Evolutionary conservation across 2,888 invertebrate species (phyloP).

Genomic region (Eupithecia tripunctaria): DNA sequence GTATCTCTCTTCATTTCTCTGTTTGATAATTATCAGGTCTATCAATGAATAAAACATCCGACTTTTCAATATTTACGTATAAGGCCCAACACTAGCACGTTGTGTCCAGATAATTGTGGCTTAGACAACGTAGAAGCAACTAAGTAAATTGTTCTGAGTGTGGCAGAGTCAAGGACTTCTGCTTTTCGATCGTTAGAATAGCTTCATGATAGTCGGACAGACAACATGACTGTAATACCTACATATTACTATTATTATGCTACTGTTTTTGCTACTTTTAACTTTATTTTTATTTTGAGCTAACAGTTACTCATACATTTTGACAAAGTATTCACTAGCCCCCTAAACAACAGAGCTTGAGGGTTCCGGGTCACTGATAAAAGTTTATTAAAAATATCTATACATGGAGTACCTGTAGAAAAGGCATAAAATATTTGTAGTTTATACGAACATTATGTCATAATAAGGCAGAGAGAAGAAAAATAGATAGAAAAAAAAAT

Average conservation of each 20-base stretch:
- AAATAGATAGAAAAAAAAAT: not conserved
- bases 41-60: not conserved
- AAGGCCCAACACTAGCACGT: conserved; percentile 56
- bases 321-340: not conserved
- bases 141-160: conserved; percentile 30
- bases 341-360: not conserved
- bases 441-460: not conserved
- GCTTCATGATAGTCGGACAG: conserved; percentile 34
- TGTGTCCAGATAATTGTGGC: conserved; percentile 79
- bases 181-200: conserved; percentile 50
- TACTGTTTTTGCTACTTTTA: not conserved
- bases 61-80: not conserved
- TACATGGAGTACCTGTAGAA: not conserved
- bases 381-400: not conserved
- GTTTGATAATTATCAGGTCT: not conserved
- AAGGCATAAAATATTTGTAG: not conserved
- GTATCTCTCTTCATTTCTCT: not conserved
- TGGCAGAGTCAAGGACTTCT: conserved; percentile 78
- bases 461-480: not conserved
- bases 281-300: not conserved
- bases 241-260: not conserved
- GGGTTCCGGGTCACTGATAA: not conserved
- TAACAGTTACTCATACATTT: not conserved
- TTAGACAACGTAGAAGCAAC: conserved; percentile 20
- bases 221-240: not conserved